Evolutionary conservation across 2,113 vertebrate species (phyloP), one percentile per base, ranked within the genome.

Genomic region (Xiphophorus couchianus): DNA sequence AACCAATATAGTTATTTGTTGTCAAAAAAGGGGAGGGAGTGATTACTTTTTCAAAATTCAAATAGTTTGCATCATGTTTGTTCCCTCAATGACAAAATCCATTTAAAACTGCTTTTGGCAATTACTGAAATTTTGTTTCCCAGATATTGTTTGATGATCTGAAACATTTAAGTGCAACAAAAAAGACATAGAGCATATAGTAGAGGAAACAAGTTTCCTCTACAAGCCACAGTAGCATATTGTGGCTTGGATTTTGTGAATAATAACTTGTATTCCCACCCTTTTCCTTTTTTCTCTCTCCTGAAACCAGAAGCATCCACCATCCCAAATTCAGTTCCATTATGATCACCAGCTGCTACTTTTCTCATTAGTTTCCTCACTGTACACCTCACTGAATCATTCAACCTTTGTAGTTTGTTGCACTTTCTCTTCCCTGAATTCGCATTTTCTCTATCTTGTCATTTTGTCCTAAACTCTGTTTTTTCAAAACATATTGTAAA

Each of bases 341-440:
- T 39, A 66, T 39, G 19, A 28, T 76, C 65, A 77, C 25, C 58
- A 35, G 62, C 42, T 64, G 63, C 61, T 44, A 64, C 42, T 64
- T 33, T 42, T 31, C 35, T 72, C 39, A 71, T 71, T 61, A 61
- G 27, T 33, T 30, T 54, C 28, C 51, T 61, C 28, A 61, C 25
- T 71, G 42, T 54, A 30, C 27, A 71, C 35, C 54, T 39, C 25
- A 37, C 11, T 31, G 33, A 62, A 35, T 8, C 17, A 66, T 30
- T 29, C 48, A 27, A 42, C 60, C 51, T 67, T 28, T 66, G 35
- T 31, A 0, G 35, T 2, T 1, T 1, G 6, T 37, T 19, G 11
- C 17, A 64, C 17, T n/a, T 63, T 54, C 22, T 37, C 28, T n/a
- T 51, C 25, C 17, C 19, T 6, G 12, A 14, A 51, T 25, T 58